Evolutionary conservation across 2,888 invertebrate genomes (phyloP), one percentile per base, ranked within the genome.

Genomic region (Machimus atricapillus): DNA sequence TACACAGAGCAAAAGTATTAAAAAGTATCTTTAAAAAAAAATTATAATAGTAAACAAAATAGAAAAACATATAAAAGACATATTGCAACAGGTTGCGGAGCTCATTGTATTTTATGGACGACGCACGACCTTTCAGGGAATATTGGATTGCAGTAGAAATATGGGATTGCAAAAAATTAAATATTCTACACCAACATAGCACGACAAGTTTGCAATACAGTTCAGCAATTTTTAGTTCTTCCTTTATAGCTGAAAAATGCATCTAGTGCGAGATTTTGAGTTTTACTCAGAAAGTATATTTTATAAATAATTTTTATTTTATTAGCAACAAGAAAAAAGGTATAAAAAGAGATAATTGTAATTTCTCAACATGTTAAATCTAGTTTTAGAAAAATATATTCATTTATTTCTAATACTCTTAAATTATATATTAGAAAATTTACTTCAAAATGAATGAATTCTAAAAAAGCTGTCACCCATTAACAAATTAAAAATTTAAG

Each of bases 1-100:
- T 82, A 82, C 82, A 82, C 82, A 82, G 82, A 82, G 82, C 58
- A 66, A 82, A 66, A 82, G 58, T 82, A 81, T 82, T 82, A 37
- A 81, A 81, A 76, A 66, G 27, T 66, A 66, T 76, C 14, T 74
- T 76, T 34, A n/a, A 76, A 76, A 31, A 37, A 34, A 76, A 34
- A 46, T 16, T 2, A 46, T 46, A 14, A 46, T 46, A 46, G 16
- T 46, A 46, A 40, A 37, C 12, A 76, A 40, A 37, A 76, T 76
- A 34, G 7, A 31, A 76, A 34, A 76, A 37, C n/a, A 12, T 76
- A 76, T 76, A 76, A 37, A 76, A 37, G 40, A 76, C 37, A 79
- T 79, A 79, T 79, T 79, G 79, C 79, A 79, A 79, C 56, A 52
- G 14, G 56, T 46, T 79, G 52, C 52, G 52, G 31, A 52, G 27